phyloP scores from a whole-genome alignment of 2,888 invertebrate genomes.

The Lagria hirta region DNA sequence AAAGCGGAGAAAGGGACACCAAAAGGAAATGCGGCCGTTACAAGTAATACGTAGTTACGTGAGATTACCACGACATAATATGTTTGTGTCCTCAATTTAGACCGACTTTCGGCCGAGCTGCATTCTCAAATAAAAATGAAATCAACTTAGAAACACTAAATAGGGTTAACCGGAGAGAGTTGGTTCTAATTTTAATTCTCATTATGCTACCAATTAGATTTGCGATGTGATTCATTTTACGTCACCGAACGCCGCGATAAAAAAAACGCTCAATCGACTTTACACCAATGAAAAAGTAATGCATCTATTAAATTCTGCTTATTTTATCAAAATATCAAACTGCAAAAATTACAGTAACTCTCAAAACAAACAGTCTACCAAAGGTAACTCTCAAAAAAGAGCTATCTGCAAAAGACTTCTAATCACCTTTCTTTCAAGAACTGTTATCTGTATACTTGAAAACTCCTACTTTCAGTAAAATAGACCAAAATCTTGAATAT shows the following conservation, averaged over 20 bases:
- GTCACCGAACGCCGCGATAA: constrained; percentile 5
- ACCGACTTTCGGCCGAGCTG: constrained; percentile 43
- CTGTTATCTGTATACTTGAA: too few relatives aligned
- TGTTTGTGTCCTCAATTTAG: constrained; percentile 50
- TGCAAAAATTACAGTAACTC: too few relatives aligned
- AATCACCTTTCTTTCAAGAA: neutral
- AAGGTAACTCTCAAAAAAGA: neutral
- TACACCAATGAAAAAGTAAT: too few relatives aligned
- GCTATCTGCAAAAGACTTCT: neutral
- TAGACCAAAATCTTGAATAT: too few relatives aligned
- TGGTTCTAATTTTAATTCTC: constrained; percentile 22
- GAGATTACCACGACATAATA: constrained; percentile 54
- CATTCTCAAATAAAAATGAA: constrained; percentile 54
- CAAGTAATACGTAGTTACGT: constrained; percentile 54
- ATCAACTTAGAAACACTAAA: constrained; percentile 40
- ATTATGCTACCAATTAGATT: constrained; percentile 14
- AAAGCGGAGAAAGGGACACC: constrained; percentile 55
- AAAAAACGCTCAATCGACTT: constrained; percentile 1
- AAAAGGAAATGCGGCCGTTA: constrained; percentile 53
- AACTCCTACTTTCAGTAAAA: too few relatives aligned
- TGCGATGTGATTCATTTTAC: constrained; percentile 10
- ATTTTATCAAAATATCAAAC: neutral
- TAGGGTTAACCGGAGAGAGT: constrained; percentile 33
- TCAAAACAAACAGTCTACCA: too few relatives aligned
- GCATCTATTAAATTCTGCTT: too few relatives aligned